A percentile compares a stretch with the other conserved stretches of the same genome.
phyloP scores from a whole-genome alignment of 2,113 vertebrate genomes.

The Cheilinus undulatus region DNA sequence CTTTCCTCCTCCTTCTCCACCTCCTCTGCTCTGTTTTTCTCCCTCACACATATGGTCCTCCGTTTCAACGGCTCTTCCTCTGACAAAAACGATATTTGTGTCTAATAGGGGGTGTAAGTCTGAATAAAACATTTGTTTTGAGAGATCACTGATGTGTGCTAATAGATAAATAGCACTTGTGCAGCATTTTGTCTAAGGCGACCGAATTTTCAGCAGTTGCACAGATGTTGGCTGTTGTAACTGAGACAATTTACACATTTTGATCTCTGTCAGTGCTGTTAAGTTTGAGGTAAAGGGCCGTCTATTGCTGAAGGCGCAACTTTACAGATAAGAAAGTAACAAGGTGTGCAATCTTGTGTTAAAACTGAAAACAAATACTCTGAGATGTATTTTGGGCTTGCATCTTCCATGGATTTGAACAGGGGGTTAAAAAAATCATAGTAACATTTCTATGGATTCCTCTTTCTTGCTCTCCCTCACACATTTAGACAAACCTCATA shows the following conservation, averaged over 20 bases:
- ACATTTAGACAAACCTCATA: conserved; percentile 84
- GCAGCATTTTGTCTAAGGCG: conserved; percentile 49
- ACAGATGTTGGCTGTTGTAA: conserved; percentile 68
- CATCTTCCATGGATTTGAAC: conserved; percentile 53
- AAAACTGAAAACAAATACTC: conserved; percentile 11
- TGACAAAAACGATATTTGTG: conserved; percentile 68
- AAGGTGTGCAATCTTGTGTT: conserved; percentile 47
- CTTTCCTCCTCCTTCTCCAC: conserved; percentile 20
- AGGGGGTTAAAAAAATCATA: background rate
- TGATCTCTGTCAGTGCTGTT: conserved; percentile 63
- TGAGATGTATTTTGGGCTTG: conserved; percentile 44
- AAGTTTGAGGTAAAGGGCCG: conserved; percentile 45
- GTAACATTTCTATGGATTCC: conserved; percentile 58
- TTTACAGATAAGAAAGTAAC: conserved; percentile 59
- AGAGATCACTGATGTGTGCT: conserved; percentile 32
- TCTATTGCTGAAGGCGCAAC: conserved; percentile 67
- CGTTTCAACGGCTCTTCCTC: conserved; percentile 48
- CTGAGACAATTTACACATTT: conserved; percentile 60
- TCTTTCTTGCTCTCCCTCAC: conserved; percentile 67
- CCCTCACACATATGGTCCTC: conserved; percentile 56
- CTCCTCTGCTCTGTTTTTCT: conserved; percentile 39
- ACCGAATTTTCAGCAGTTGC: conserved; percentile 53
- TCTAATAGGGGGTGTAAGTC: conserved; percentile 52
- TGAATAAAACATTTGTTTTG: conserved; percentile 69
- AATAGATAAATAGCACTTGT: conserved; percentile 43